Percentiles rank a stretch among this genome's conserved stretches.
Conservation (phyloP, 2,113 vertebrate genomes). For the Nematolebias whitei region DNA sequence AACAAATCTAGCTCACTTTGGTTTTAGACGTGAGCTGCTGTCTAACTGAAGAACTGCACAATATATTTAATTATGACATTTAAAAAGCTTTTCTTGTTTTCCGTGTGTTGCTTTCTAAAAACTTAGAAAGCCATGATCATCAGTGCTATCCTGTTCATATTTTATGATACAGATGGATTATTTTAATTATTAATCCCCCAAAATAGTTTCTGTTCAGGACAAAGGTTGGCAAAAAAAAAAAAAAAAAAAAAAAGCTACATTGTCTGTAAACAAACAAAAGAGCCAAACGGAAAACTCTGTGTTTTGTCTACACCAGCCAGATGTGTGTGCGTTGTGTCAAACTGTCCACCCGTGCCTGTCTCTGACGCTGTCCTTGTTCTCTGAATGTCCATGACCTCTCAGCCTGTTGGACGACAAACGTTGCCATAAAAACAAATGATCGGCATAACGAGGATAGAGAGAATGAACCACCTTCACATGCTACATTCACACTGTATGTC, state of each 20-base stretch:
- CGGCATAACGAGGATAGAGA: slow-evolving; percentile 53
- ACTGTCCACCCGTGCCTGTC: slow-evolving; percentile 75
- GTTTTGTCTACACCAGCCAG: slow-evolving; percentile 59
- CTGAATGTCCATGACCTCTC: slow-evolving; percentile 70
- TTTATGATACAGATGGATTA: not conserved
- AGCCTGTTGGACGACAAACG: slow-evolving; percentile 32
- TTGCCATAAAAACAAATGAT: slow-evolving; percentile 7
- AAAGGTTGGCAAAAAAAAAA: not conserved
- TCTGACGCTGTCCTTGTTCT: slow-evolving; percentile 71
- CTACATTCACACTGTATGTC: slow-evolving; percentile 26
- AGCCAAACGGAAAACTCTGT: slow-evolving; percentile 15
- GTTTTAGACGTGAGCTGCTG: no score
- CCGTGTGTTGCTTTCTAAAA: slow-evolving; percentile 15
- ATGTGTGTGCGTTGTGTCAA: slow-evolving; percentile 69
- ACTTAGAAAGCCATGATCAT: not conserved
- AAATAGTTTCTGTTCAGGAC: not conserved
- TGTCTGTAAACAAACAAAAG: not conserved
- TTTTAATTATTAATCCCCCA: not conserved
- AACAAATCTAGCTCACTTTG: no score
- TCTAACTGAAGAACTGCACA: no score
- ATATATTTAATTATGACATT: not conserved
- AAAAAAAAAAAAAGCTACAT: not conserved
- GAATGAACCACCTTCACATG: slow-evolving; percentile 31
- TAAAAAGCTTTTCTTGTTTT: slow-evolving; percentile 2
- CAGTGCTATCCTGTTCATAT: not conserved